Evolutionary conservation across 2,888 invertebrate genomes (phyloP).

Genomic region (Eumacrocentrus americanus): DNA sequence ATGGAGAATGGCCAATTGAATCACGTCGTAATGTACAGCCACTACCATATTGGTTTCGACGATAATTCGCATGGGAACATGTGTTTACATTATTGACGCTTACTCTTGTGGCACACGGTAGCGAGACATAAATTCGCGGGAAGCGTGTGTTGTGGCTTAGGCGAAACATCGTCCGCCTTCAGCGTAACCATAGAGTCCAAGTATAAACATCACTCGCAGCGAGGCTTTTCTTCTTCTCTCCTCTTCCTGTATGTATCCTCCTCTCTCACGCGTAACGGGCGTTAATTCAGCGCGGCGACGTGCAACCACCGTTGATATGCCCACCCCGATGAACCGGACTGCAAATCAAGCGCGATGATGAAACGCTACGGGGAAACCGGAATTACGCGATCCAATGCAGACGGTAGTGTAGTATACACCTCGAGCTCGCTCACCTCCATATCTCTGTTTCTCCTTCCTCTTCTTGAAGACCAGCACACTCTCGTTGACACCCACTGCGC

Average conservation of each 20-base stretch:
- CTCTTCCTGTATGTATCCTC: background rate
- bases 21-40: too few relatives aligned
- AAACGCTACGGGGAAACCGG: slow-evolving; percentile 40
- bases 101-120: slow-evolving; percentile 6
- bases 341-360: slow-evolving; percentile 41
- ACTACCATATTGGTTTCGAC: too few relatives aligned
- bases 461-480: background rate
- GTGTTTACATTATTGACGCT: slow-evolving; percentile 10
- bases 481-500: slow-evolving; percentile 22
- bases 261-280: slow-evolving; percentile 32
- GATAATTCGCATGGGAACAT: too few relatives aligned
- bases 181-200: too few relatives aligned
- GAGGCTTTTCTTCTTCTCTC: background rate
- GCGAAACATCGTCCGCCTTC: background rate
- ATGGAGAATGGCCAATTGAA: too few relatives aligned
- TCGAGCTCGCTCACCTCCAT: background rate
- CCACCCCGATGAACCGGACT: slow-evolving; percentile 41
- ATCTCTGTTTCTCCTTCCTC: background rate
- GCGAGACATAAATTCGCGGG: slow-evolving; percentile 10
- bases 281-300: slow-evolving; percentile 39
- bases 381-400: slow-evolving; percentile 35
- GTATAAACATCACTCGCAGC: too few relatives aligned
- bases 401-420: slow-evolving; percentile 6
- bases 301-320: slow-evolving; percentile 40
- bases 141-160: slow-evolving; percentile 13